Evolutionary conservation across 2,888 invertebrate species (phyloP).

Genomic region (Luperina nickerlii): DNA sequence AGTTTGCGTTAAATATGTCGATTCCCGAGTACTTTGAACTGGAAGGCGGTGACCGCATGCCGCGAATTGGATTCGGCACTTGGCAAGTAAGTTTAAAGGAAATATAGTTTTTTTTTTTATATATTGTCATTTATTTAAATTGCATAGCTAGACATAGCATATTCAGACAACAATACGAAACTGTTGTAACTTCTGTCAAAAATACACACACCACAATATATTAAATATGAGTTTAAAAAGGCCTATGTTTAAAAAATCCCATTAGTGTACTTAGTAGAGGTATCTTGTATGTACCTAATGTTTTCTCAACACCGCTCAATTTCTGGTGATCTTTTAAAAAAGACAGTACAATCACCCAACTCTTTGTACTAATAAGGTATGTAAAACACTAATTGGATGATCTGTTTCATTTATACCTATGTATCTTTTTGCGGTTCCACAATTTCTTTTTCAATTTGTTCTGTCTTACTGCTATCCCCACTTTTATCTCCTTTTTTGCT

Average conservation of each 20-base stretch:
- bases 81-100: conserved; percentile 92
- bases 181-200: conserved; percentile 7
- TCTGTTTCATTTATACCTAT: conserved; percentile 1
- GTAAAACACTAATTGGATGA: not conserved
- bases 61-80: conserved; percentile 94
- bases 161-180: conserved; percentile 5
- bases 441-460: conserved; percentile 21
- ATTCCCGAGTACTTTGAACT: conserved; percentile 79
- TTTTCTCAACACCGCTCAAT: not conserved
- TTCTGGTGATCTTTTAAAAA: not conserved
- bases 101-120: not conserved
- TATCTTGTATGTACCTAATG: not conserved
- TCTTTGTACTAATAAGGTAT: not conserved
- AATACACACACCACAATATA: not conserved
- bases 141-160: not conserved
- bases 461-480: conserved; percentile 57
- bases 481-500: conserved; percentile 59
- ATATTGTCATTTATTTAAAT: conserved; percentile 28
- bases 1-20: conserved; percentile 72
- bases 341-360: conserved; percentile 5
- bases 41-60: conserved; percentile 91
- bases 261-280: not conserved
- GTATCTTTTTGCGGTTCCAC: conserved; percentile 34
- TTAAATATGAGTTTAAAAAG: not conserved
- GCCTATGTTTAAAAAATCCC: not conserved